Evolutionary conservation across 2,888 invertebrate species (phyloP), one percentile per base, ranked within the genome.

Genomic region (Harpalus rubripes): DNA sequence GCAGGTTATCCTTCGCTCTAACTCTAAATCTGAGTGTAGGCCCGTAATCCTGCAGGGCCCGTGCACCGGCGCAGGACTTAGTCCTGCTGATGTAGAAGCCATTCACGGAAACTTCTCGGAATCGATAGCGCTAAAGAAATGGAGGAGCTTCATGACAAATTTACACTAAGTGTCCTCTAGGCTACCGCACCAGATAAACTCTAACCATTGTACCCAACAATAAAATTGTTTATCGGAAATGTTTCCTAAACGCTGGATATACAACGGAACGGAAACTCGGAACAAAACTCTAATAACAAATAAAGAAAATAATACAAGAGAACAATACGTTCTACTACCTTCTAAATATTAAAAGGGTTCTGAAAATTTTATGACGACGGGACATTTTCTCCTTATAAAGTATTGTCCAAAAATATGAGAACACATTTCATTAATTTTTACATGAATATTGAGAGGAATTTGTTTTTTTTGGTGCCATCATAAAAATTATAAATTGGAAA

Each of bases 81-180:
- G 41, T 63, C 63, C 81, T 81, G 65, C 63, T 81, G 81, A 81
- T 65, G 81, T 81, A 81, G 81, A 61, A 44, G 65, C 81, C 63
- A 81, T 61, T 81, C 81, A 63, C 63, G 16, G 52, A 81, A 80
- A 81, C 81, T 81, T 81, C 32, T 8, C 15, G 41, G 41, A 81
- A 81, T 81, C 63, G 81, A 81, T 81, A 61, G 10, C 59, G 72
- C 41, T 74, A 44, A 74, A 74, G 72, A 74, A 74, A 74, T 74
- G 41, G 16, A 44, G 44, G 16, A 44, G 72, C 41, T 74, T 74
- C 72, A 74, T 74, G 72, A 74, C 72, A 74, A 74, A 74, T 74
- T 74, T 44, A 74, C 72, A 16, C 15, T 74, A 74, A 74, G 72
- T 74, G 72, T 74, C 52, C 72, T 44, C 72, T 74, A 18, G 44